These are phyloP conservation scores for Tetrapedia diversipes DNA, from an alignment of 2,888 invertebrate species.

Conservation along the genomic window DNA sequence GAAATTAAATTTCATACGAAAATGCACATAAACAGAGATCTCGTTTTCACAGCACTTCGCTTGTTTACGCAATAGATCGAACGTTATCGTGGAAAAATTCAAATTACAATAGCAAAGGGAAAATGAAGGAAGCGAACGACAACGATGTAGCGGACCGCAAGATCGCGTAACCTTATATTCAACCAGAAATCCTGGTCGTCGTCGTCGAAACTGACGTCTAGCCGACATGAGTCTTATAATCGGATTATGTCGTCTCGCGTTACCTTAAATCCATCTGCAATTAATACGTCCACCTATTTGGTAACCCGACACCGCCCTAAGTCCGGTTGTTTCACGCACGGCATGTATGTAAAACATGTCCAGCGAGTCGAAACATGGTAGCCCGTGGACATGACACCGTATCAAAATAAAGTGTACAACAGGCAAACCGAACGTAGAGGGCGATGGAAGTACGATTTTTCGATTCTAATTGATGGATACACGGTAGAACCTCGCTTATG, in stretches of 20 bases:
- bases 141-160: constrained; percentile 37
- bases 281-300: constrained; percentile 73
- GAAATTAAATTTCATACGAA: no score
- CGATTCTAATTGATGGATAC: no score
- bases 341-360: constrained; percentile 9
- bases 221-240: constrained; percentile 71
- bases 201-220: constrained; percentile 59
- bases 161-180: constrained; percentile 61
- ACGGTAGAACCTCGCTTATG: no score
- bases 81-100: background rate
- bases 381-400: constrained; percentile 54
- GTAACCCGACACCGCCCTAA: constrained; percentile 69
- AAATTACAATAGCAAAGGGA: constrained; percentile 18
- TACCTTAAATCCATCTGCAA: constrained; percentile 77
- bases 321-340: constrained; percentile 64
- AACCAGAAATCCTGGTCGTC: constrained; percentile 49
- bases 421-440: constrained; percentile 35
- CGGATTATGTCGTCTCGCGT: constrained; percentile 78
- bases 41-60: no score
- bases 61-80: background rate
- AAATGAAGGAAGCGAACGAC: background rate
- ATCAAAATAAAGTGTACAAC: constrained; percentile 56
- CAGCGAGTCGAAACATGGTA: constrained; percentile 53
- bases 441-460: background rate
- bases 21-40: no score